Base-by-base conservation (phyloP, 1,140 invertebrate species). In the Philopotamus ludificatus region DNA sequence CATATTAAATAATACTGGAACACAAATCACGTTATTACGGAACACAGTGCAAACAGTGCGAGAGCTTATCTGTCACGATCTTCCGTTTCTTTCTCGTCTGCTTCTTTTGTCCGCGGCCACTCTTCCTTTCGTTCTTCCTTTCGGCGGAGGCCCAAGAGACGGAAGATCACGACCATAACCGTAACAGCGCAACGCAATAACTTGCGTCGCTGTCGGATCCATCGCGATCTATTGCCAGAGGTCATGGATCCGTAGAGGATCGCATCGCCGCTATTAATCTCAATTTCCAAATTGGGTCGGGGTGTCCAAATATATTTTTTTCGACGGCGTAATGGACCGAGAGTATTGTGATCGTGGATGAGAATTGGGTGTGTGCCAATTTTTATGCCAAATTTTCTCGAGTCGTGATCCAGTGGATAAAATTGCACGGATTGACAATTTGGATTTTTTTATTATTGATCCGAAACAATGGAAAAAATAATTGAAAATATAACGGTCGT, bases 1-100 rank as follows among this genome's bases (percentile, higher is more conserved):
- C n/a, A n/a, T n/a, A n/a, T n/a, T n/a, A n/a, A n/a, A n/a, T n/a
- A n/a, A 49, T 49, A 49, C 12, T 9, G 15, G n/a, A 3, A 21
- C 22, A 53, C 23, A 53, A n/a, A 25, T 53, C 50, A 53, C 20
- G 12, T 21, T 25, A 26, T 53, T 53, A 12, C 22, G 47, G 47
- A 49, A 49, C 47, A 21, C 47, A 21, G n/a, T 49, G 47, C 22
- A 49, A 49, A 49, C 47, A 49, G 22, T 2, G 16, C 10, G 21
- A 21, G 15, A 10, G 12, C 53, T 55, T 41, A 57, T 55, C 51
- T 26, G 28, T 55, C 53, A 55, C 53, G 53, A 55, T 55, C 53
- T 55, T 55, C 26, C 53, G 53, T 22, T 34, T 55, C 47, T 21
- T 2, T 21, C 10, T 21, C 8, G 9, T 42, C 54, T 57, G 26